These are phyloP conservation scores for Acipenser oxyrinchus DNA, from an alignment of 2,797 vertebrate genomes.

Conservation along the genomic window DNA sequence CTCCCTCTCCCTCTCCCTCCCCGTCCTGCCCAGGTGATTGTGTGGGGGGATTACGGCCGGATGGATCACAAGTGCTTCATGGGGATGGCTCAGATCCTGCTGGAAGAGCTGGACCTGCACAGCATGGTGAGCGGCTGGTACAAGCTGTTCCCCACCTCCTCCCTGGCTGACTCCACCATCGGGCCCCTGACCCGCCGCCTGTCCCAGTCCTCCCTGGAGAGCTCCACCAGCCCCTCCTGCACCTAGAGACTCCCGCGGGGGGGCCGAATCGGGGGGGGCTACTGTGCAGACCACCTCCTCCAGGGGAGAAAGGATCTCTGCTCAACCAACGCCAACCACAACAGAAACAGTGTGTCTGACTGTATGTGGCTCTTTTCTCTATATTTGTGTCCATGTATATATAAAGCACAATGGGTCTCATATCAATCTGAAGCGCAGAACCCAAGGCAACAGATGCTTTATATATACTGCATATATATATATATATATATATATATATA, in stretches of 20 bases:
- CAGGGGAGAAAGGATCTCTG: background rate
- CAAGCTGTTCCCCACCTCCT: conserved; percentile 97
- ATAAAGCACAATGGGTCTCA: too few relatives aligned
- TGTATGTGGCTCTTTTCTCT: too few relatives aligned
- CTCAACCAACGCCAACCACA: too few relatives aligned
- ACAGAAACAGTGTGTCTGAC: too few relatives aligned
- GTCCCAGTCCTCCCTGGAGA: conserved; percentile 96
- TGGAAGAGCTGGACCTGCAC: conserved; percentile 94
- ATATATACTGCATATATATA: too few relatives aligned
- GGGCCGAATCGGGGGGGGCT: background rate
- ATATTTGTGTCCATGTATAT: too few relatives aligned
- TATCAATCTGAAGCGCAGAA: too few relatives aligned
- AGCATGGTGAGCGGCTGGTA: conserved; percentile 84
- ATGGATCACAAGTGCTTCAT: conserved; percentile 99
- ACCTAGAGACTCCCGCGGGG: conserved; percentile 54
- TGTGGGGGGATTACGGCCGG: conserved; percentile 96
- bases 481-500: too few relatives aligned
- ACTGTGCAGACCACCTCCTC: conserved; percentile 16
- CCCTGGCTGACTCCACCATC: conserved; percentile 90
- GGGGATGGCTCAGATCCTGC: conserved; percentile 96
- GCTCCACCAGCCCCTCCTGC: conserved; percentile 91
- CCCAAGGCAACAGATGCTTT: too few relatives aligned
- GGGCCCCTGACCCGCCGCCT: conserved; percentile 86
- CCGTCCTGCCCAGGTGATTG: conserved; percentile 67
- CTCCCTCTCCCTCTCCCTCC: background rate